Percentiles rank a stretch among this genome's conserved stretches.
Evolutionary conservation across 2,797 vertebrate genomes (phyloP).

Genomic region (Rhodeus uyekii): DNA sequence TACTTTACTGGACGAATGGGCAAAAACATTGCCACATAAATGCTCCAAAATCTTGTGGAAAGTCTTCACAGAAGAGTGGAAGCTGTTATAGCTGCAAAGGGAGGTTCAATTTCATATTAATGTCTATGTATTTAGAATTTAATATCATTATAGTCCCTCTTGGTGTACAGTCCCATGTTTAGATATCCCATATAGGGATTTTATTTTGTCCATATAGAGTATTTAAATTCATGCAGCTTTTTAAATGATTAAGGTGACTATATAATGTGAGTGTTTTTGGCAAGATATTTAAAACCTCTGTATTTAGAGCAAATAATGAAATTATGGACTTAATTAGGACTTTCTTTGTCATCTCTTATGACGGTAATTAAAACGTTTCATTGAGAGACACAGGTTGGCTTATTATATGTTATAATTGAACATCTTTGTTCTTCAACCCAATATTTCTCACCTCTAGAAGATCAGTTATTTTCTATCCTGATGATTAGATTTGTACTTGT

Average conservation of each 20-base stretch:
- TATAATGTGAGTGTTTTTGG: not conserved
- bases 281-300: not conserved
- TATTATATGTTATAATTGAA: not conserved
- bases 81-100: not conserved
- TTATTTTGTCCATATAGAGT: not conserved
- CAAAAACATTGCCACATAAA: not conserved
- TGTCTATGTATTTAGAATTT: not conserved
- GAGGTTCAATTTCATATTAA: not conserved
- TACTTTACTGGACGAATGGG: not conserved
- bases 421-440: not conserved
- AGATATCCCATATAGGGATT: not conserved
- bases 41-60: not conserved
- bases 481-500: slow-evolving; percentile 63
- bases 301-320: slow-evolving; percentile 6
- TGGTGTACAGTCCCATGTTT: not conserved
- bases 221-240: not conserved
- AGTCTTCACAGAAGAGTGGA: not conserved
- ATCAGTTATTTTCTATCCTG: slow-evolving; percentile 22
- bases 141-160: not conserved
- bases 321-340: not conserved
- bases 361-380: slow-evolving; percentile 2
- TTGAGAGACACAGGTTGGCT: slow-evolving; percentile 32
- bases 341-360: slow-evolving; percentile 2
- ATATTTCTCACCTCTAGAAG: not conserved
- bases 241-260: not conserved